These are phyloP conservation scores for Diorhabda elongata DNA, from an alignment of 1,140 invertebrate species.

Conservation along the genomic window DNA sequence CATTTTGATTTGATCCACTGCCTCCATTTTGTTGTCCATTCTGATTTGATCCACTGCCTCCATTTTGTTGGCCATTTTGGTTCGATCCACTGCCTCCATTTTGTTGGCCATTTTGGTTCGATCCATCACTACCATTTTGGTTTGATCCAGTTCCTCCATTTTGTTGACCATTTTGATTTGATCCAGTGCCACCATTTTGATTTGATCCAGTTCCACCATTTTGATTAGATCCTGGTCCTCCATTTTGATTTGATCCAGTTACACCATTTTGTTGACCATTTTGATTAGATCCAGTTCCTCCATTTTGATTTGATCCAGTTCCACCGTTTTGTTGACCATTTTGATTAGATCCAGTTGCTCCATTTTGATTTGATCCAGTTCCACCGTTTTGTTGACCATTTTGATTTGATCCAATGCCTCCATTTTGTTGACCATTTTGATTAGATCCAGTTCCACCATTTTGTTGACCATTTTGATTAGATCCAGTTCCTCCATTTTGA, in stretches of 20 bases:
- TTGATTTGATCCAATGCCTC: neutral
- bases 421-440: too few relatives aligned
- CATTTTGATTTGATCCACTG: neutral
- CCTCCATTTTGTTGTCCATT: constrained; percentile 11
- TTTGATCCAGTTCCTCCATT: neutral
- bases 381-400: constrained; percentile 10
- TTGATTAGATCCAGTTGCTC: too few relatives aligned
- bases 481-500: too few relatives aligned
- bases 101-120: constrained; percentile 10
- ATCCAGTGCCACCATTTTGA: constrained; percentile 8
- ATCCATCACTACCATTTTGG: too few relatives aligned
- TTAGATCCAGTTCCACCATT: too few relatives aligned
- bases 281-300: too few relatives aligned
- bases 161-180: constrained; percentile 11
- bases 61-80: constrained; percentile 8
- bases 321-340: too few relatives aligned
- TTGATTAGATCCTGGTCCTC: neutral
- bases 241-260: neutral
- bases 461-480: neutral
- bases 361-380: too few relatives aligned
- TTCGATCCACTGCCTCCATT: constrained; percentile 1
- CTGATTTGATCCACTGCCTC: constrained; percentile 13
- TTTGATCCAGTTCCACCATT: neutral
- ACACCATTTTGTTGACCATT: neutral
- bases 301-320: too few relatives aligned